These are phyloP conservation scores for Ceratina calcarata DNA, from an alignment of 1,140 invertebrate species.

Conservation along the genomic window DNA sequence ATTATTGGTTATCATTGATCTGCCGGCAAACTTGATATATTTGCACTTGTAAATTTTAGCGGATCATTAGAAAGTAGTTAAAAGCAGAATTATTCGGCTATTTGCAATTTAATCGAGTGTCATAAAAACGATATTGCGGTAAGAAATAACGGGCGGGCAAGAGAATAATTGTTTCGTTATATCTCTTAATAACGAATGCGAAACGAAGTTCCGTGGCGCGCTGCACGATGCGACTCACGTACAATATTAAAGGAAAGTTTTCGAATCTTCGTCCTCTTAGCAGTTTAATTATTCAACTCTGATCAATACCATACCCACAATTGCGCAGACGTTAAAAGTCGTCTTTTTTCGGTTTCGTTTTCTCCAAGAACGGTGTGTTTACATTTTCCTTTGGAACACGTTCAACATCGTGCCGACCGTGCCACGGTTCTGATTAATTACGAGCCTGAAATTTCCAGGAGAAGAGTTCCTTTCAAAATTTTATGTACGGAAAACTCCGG, in stretches of 20 bases:
- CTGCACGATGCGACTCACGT: background rate
- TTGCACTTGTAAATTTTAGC: background rate
- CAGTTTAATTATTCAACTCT: conserved; percentile 25
- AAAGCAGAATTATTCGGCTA: background rate
- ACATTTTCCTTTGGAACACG: conserved; percentile 17
- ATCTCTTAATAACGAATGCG: conserved; percentile 6
- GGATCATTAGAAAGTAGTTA: background rate
- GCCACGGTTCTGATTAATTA: conserved; percentile 18
- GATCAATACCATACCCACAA: conserved; percentile 23
- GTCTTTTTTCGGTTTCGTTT: background rate
- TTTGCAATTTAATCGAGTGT: conserved; percentile 23
- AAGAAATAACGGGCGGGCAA: background rate
- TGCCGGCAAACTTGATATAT: background rate
- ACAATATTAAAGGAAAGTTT: conserved; percentile 20
- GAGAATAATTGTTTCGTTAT: background rate
- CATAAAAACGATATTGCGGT: conserved; percentile 11
- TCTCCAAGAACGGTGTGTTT: background rate
- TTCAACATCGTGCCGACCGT: conserved; percentile 2
- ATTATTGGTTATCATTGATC: background rate
- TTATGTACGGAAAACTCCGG: conserved; percentile 1
- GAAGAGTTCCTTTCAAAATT: background rate
- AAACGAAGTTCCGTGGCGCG: background rate
- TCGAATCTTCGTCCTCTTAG: conserved; percentile 7
- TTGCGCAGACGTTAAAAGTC: conserved; percentile 8
- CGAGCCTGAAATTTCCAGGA: background rate